Conservation (phyloP, 2,113 vertebrate genomes). For the Varanus komodoensis region DNA sequence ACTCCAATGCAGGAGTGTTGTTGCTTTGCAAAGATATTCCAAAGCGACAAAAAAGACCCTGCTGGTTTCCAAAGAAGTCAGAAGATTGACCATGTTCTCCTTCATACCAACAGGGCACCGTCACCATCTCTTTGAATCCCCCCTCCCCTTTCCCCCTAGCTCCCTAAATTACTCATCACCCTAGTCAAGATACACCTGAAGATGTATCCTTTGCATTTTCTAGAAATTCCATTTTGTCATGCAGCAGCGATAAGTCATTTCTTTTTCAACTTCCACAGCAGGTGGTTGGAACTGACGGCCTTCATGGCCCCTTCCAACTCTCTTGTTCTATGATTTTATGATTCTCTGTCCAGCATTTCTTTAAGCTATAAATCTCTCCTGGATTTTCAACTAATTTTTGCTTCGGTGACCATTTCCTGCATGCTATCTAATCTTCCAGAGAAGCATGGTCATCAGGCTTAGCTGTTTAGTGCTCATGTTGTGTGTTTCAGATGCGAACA, state of each 20-base stretch:
- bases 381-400: conserved; percentile 61
- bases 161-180: background rate
- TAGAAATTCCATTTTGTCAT: conserved; percentile 41
- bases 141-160: too few species aligned
- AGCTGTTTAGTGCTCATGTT: conserved; percentile 58
- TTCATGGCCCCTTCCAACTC: too few species aligned
- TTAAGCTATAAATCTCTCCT: conserved; percentile 69
- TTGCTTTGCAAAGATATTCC: background rate
- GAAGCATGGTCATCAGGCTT: conserved; percentile 71
- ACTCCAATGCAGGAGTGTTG: background rate
- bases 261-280: conserved; percentile 53
- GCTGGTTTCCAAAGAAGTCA: background rate
- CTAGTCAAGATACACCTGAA: conserved; percentile 25
- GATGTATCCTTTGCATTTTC: conserved; percentile 36
- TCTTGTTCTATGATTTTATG: background rate
- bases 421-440: conserved; percentile 71
- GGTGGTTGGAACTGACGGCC: too few species aligned
- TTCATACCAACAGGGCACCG: background rate
- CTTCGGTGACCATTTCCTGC: conserved; percentile 60
- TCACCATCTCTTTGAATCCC: conserved; percentile 19
- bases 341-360: conserved; percentile 64
- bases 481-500: conserved; percentile 37
- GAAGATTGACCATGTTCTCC: background rate
- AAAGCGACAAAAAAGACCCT: background rate
- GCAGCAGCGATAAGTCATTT: conserved; percentile 61